Conservation (phyloP, 2,113 vertebrate species). For the Rhagologus leucostigma region DNA sequence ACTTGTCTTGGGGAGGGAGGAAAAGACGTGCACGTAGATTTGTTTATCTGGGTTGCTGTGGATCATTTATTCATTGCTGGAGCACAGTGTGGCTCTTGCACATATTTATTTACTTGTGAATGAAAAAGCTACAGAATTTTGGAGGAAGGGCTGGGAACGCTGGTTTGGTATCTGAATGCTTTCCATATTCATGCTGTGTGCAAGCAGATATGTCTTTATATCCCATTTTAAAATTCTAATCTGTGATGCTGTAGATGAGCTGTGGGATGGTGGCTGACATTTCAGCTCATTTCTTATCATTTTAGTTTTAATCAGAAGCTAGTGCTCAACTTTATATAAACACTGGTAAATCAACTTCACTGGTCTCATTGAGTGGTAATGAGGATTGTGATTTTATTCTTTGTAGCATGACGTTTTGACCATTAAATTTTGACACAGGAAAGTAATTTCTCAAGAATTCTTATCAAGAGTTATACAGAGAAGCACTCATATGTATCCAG, state of each 20-base stretch:
- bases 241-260: not conserved
- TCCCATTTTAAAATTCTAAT: not conserved
- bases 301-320: conserved; percentile 8
- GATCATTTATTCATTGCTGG: not conserved
- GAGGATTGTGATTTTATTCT: not conserved
- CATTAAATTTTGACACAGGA: not conserved
- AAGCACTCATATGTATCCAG: not conserved
- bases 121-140: not conserved
- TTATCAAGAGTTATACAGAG: not conserved
- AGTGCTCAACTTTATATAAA: not conserved
- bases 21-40: not conserved
- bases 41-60: not conserved
- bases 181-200: not conserved
- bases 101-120: not conserved
- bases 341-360: not conserved
- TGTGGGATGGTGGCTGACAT: conserved; percentile 19
- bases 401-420: not conserved
- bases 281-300: not conserved
- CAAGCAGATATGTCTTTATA: not conserved
- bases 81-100: not conserved
- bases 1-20: not conserved
- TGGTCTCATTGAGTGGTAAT: not conserved
- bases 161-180: not conserved
- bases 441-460: not conserved
- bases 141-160: not conserved